Conservation (phyloP, 2,888 invertebrate genomes). For the Acleris laterana region DNA sequence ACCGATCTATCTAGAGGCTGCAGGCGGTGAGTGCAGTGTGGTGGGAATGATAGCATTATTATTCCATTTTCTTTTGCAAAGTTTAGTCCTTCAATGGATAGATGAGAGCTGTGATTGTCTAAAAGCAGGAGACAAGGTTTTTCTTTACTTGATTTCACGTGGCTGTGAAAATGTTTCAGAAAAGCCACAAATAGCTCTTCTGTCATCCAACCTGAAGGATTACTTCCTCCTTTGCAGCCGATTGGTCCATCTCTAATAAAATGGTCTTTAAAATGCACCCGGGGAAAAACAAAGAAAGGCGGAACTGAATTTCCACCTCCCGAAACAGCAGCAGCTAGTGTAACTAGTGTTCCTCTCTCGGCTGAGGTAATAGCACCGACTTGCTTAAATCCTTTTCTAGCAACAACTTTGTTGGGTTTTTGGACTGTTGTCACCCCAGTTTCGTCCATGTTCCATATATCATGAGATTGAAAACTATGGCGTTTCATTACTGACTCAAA, state of each 20-base stretch:
- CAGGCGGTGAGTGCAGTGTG: slow-evolving; percentile 42
- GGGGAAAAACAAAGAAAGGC: slow-evolving; percentile 31
- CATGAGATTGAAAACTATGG: slow-evolving; percentile 23
- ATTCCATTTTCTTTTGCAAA: neutral
- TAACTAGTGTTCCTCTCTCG: slow-evolving; percentile 8
- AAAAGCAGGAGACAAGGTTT: slow-evolving; percentile 31
- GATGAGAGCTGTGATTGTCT: slow-evolving; percentile 24
- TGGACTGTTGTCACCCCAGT: neutral
- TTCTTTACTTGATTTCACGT: slow-evolving; percentile 14
- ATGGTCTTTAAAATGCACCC: slow-evolving; percentile 13
- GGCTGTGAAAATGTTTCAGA: neutral
- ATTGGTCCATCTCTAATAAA: slow-evolving; percentile 14
- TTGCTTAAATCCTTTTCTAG: slow-evolving; percentile 13
- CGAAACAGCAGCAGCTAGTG: neutral
- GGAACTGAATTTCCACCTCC: slow-evolving; percentile 28
- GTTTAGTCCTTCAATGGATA: too few relatives aligned
- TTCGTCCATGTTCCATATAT: slow-evolving; percentile 1
- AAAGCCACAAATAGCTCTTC: slow-evolving; percentile 28
- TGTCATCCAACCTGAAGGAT: slow-evolving; percentile 31
- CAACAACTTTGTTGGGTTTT: slow-evolving; percentile 11
- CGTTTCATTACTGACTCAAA: slow-evolving; percentile 26
- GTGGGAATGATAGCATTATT: slow-evolving; percentile 39
- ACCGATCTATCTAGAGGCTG: slow-evolving; percentile 37
- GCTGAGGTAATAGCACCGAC: slow-evolving; percentile 15
- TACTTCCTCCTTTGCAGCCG: slow-evolving; percentile 15